Base-by-base conservation (phyloP, 2,888 invertebrate species). In the Eucera pruinosa region DNA sequence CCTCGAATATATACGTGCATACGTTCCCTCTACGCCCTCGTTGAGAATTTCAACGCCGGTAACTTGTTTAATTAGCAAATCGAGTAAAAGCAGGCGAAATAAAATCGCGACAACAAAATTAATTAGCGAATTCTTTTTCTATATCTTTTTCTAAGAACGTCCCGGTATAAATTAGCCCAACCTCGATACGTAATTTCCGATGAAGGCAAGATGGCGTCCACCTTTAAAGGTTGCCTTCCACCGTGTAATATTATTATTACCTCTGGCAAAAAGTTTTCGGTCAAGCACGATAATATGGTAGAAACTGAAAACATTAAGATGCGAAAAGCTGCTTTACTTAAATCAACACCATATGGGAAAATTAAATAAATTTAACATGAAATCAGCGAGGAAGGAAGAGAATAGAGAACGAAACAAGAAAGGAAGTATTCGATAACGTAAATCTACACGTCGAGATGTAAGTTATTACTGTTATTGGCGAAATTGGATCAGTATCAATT, bases 41-140 rank as follows among this genome's bases (percentile, higher is more conserved):
- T 27, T 25, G 7, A 20, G 18, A 48, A 18, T 27, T 33, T 25
- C 20, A 11, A 33, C 43, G 13, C 39, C 27, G 11, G 48, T 30
- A 20, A 33, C 23, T 15, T 30, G 25, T 11, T 48, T 48, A 48
- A 27, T 67, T 36, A 39, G 27, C 27, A 23, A n/a, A 11, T 23
- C 3, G 13, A 23, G 25, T 3, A 18, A 13, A 13, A 43, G 18
- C 3, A n/a, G n/a, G n/a, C 5, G 47, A 62, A 48, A 36, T 4
- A 45, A 20, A 20, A 27, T 57, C 39, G 4, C 57, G 39, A 13
- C 13, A 18, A 13, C 18, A 15, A 62, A 36, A 30, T 60, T 60
- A 60, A 60, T 60, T 47, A 60, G 30, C 11, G 15, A 60, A 45
- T 27, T 45, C 20, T 9, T 13, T 0, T 5, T 4, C 2, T n/a